These are phyloP conservation scores for Thereva nobilitata DNA, from an alignment of 2,888 invertebrate species.

Conservation along the genomic window DNA sequence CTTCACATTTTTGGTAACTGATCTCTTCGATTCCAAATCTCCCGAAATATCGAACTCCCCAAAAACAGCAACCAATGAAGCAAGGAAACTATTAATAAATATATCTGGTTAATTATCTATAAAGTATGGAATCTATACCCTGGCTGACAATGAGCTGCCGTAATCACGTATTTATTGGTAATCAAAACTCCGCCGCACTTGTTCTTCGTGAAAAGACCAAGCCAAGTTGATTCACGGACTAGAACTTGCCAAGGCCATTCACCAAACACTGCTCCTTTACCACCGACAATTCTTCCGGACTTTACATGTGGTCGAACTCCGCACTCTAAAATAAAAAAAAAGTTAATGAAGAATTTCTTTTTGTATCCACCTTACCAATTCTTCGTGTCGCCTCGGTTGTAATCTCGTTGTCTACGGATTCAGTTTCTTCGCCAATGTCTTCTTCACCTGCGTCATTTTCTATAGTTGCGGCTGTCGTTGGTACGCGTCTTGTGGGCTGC, in stretches of 20 bases:
- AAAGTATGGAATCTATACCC: conserved; percentile 62
- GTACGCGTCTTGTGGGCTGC: conserved; percentile 51
- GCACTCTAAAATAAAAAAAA: conserved; percentile 68
- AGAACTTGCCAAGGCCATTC: conserved; percentile 94
- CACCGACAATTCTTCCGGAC: conserved; percentile 84
- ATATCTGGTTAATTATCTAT: not conserved
- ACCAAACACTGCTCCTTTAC: conserved; percentile 83
- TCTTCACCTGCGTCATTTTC: conserved; percentile 51
- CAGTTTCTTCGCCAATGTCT: conserved; percentile 39
- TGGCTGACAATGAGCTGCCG: conserved; percentile 94
- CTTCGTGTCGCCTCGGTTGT: conserved; percentile 48
- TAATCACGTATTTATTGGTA: conserved; percentile 82
- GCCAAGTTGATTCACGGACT: conserved; percentile 89
- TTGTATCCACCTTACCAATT: conserved; percentile 36
- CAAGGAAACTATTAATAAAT: conserved; percentile 67
- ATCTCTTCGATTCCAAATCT: conserved; percentile 75
- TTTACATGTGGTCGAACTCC: conserved; percentile 82
- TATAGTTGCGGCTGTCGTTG: conserved; percentile 53
- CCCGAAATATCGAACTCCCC: conserved; percentile 90
- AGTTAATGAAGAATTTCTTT: conserved; percentile 48
- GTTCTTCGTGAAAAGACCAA: conserved; percentile 91
- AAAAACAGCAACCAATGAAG: conserved; percentile 86
- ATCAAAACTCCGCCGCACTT: conserved; percentile 95
- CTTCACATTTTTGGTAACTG: conserved; percentile 80
- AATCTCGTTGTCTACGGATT: conserved; percentile 28